Percentiles rank a stretch among this genome's conserved stretches.
Evolutionary conservation across 2,113 vertebrate species (phyloP).

Genomic region (Sinocyclocheilus maitianheensis): DNA sequence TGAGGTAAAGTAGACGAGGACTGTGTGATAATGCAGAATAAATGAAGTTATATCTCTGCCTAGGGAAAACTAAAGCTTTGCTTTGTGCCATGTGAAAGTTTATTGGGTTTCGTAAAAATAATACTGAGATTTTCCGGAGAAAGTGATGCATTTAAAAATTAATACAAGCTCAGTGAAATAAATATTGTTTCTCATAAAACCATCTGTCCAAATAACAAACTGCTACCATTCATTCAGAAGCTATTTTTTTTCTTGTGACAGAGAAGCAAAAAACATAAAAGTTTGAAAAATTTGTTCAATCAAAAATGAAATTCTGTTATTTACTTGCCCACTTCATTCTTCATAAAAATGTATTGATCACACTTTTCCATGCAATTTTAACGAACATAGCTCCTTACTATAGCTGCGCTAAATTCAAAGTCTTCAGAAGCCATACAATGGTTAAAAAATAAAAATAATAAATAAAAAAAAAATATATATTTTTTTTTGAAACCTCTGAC

Average conservation of each 20-base stretch:
- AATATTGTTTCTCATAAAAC: background rate
- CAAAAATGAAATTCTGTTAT: background rate
- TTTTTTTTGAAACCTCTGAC: background rate
- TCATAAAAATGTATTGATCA: too few species aligned
- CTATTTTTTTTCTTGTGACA: background rate
- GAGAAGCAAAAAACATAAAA: background rate
- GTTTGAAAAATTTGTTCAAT: background rate
- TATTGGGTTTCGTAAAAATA: constrained; percentile 20
- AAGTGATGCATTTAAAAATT: background rate
- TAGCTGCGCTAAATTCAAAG: too few species aligned
- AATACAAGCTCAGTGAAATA: constrained; percentile 6
- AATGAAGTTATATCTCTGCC: background rate
- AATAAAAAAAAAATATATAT: too few species aligned
- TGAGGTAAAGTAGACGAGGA: constrained; percentile 14
- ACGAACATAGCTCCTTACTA: too few species aligned
- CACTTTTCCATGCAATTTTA: too few species aligned
- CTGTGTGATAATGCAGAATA: constrained; percentile 14
- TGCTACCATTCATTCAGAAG: background rate
- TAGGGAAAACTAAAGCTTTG: constrained; percentile 1
- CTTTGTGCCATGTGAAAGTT: background rate
- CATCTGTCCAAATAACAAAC: background rate
- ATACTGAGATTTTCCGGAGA: background rate
- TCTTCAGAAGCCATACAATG: too few species aligned
- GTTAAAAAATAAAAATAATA: background rate
- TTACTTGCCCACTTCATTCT: too few species aligned